These are phyloP conservation scores for Petrolisthes manimaculis DNA, from an alignment of 2,888 invertebrate genomes.

Conservation along the genomic window DNA sequence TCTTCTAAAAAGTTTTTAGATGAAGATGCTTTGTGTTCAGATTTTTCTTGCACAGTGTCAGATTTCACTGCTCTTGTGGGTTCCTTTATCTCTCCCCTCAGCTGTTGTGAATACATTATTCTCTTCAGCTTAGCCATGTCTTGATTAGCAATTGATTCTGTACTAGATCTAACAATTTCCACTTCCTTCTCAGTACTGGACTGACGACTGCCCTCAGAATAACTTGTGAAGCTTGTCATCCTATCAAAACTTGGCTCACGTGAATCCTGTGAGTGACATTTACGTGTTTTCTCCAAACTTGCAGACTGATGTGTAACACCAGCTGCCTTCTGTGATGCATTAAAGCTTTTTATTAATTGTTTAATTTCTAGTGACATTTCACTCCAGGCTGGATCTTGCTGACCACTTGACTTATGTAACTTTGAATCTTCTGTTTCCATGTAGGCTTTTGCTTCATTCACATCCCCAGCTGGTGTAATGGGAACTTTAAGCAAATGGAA, in stretches of 20 bases:
- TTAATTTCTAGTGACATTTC: too few species aligned
- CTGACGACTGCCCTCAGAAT: slow-evolving; percentile 1
- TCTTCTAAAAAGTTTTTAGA: slow-evolving; percentile 1
- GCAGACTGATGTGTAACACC: too few species aligned
- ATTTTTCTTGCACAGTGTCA: background rate
- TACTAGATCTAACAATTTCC: background rate
- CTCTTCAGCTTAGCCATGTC: slow-evolving; percentile 18
- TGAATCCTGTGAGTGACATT: background rate
- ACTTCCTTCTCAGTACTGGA: background rate
- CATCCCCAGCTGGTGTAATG: background rate
- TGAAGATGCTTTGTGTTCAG: background rate
- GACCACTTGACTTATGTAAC: background rate
- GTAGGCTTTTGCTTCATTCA: background rate
- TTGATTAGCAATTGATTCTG: background rate
- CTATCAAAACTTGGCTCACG: background rate
- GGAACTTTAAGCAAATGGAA: background rate
- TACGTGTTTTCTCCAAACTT: too few species aligned
- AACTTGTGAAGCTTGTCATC: background rate
- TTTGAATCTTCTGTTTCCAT: background rate
- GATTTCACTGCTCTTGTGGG: background rate
- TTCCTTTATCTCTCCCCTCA: background rate
- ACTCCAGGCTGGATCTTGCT: background rate
- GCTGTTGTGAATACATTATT: slow-evolving; percentile 7
- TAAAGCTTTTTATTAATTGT: too few species aligned
- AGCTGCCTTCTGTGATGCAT: too few species aligned